Base-by-base conservation (phyloP, 2,113 vertebrate species). In the Neotoma lepida region DNA sequence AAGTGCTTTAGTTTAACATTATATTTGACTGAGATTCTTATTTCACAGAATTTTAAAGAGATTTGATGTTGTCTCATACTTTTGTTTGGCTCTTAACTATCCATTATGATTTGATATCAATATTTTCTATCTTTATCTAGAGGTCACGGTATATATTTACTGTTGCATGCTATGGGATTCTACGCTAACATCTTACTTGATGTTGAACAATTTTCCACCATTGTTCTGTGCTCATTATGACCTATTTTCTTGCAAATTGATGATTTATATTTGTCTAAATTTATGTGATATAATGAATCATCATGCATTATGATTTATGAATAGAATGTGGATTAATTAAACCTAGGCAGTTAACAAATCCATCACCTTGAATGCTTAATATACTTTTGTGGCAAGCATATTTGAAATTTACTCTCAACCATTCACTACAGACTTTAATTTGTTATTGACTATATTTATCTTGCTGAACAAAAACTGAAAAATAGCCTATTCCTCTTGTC, bases 301-400 rank as follows among this genome's bases (percentile, higher is more conserved):
- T 56, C n/a, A 9, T 61, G 61, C 80, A 70, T n/a, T 56, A 54
- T 87, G 86, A 87, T 56, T 41, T 87, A 56, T 71, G 49, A 54
- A 71, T 51, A 70, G 35, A 87, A 87, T 71, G 66, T 87, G 49
- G 86, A 87, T 66, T 71, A 87, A 87, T 87, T 87, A 70, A 87
- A 39, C 33, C 14, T n/a, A 71, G 33, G 64, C 51, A 74, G 70
- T 74, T 88, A 73, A 88, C 51, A 87, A 54, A 54, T 71, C 49
- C 64, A 86, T 44, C 70, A 88, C 61, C 44, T n/a, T 68, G 41
- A 66, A 58, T 58, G 39, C 44, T 88, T 58, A 74, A 73, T 74
- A 73, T 22, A 46, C 20, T 74, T 74, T 35, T 74, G n/a, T 74
- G 49, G n/a, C 9, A 71, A 74, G 86, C 28, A 41, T 33, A 88